Evolutionary conservation across 2,888 invertebrate species (phyloP), one percentile per base, ranked within the genome.

Genomic region (Vannuccia rotundouncinata): DNA sequence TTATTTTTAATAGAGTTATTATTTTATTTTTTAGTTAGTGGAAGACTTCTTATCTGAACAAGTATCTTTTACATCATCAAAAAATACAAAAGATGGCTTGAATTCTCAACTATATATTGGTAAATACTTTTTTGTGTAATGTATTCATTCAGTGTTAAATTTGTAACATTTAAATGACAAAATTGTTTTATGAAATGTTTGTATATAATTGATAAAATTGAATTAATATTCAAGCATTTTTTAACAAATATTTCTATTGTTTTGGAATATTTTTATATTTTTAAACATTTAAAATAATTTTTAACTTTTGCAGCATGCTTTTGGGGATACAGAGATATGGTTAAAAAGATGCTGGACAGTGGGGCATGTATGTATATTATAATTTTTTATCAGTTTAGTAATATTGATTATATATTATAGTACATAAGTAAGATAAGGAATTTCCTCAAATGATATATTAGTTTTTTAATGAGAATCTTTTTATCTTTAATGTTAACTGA

Each of bases 241-340:
- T n/a, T n/a, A n/a, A n/a, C n/a, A n/a, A n/a, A n/a, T n/a, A n/a
- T n/a, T n/a, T n/a, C n/a, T n/a, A n/a, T n/a, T n/a, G n/a, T n/a
- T n/a, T n/a, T n/a, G n/a, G n/a, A n/a, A n/a, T n/a, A n/a, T n/a
- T n/a, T n/a, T n/a, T n/a, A n/a, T n/a, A n/a, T n/a, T n/a, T n/a
- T n/a, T n/a, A n/a, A n/a, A n/a, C n/a, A n/a, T n/a, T n/a, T n/a
- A n/a, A n/a, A n/a, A 45, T 45, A 45, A 73, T 73, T 13, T 27
- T 10, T 22, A 22, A 13, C 17, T 30, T 1, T 28, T 80, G 28
- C 83, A 86, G 87, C 86, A 79, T 85, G 85, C 79, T 87, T 87
- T 82, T 87, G 87, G 87, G 87, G 86, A n/a, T 84, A 86, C 74
- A 84, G 83, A 81, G 85, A 85, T 45, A 83, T 85, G 77, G 86